Percentiles rank a stretch among this genome's conserved stretches.
These are phyloP conservation scores for Istiophorus platypterus DNA, from an alignment of 2,113 vertebrate species.

Conservation along the genomic window DNA sequence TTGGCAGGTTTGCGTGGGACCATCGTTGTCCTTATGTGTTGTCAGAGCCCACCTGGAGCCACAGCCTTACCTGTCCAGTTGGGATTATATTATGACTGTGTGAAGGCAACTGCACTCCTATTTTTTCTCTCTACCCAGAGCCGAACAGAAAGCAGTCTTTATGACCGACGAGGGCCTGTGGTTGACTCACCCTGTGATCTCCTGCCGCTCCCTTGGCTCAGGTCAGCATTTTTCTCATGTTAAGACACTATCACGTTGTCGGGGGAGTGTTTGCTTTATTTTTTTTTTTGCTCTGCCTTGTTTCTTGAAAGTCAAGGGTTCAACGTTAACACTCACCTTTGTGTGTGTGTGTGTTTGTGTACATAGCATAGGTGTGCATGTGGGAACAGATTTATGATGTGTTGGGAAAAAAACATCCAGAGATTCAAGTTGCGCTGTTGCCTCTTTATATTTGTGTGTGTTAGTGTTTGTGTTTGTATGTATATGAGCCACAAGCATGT, in stretches of 20 bases:
- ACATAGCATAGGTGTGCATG: background rate
- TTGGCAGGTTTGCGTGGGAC: background rate
- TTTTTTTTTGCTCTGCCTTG: background rate
- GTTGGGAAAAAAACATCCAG: background rate
- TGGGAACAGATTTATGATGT: background rate
- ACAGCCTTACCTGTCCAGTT: background rate
- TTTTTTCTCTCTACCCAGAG: background rate
- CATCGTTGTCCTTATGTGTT: background rate
- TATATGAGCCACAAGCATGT: constrained; percentile 7
- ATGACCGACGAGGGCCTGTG: background rate
- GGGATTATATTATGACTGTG: background rate
- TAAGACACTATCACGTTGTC: constrained; percentile 10
- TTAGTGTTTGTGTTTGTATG: constrained; percentile 39
- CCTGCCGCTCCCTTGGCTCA: constrained; percentile 63
- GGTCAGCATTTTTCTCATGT: constrained; percentile 25
- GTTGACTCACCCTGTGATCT: constrained; percentile 54
- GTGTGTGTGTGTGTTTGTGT: background rate
- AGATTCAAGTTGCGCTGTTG: background rate
- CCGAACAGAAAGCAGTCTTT: constrained; percentile 8
- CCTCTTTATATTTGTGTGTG: background rate
- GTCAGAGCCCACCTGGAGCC: background rate
- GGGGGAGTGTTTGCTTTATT: constrained; percentile 26
- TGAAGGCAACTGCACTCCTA: background rate
- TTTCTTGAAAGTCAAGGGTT: background rate
- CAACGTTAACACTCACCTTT: background rate